These are phyloP conservation scores for Papilio aristodemus DNA, from an alignment of 1,140 invertebrate species.

Conservation along the genomic window DNA sequence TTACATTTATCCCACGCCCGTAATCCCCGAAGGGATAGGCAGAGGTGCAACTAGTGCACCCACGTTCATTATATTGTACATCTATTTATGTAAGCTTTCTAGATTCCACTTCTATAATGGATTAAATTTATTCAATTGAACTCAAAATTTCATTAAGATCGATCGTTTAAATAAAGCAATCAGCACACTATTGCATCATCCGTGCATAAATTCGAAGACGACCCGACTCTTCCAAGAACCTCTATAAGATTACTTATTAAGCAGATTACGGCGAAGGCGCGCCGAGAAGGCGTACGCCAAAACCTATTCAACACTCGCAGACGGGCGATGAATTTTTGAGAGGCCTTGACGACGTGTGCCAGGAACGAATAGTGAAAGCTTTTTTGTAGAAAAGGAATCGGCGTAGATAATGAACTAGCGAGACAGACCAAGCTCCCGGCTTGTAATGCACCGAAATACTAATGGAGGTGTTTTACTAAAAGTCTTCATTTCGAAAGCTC, in stretches of 20 bases:
- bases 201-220: conserved; percentile 23
- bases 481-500: conserved; percentile 10
- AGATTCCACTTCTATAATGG: neutral
- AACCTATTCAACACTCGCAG: conserved; percentile 64
- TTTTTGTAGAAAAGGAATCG: conserved; percentile 68
- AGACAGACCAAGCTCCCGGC: conserved; percentile 36
- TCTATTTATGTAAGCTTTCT: too few species aligned
- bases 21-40: too few species aligned
- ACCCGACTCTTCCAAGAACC: neutral
- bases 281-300: conserved; percentile 44
- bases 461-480: conserved; percentile 41
- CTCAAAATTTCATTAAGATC: neutral
- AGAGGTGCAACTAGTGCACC: too few species aligned
- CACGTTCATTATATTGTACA: too few species aligned
- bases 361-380: conserved; percentile 64
- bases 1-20: too few species aligned
- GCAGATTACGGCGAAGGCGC: conserved; percentile 49
- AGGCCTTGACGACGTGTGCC: conserved; percentile 68
- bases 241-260: conserved; percentile 56
- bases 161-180: neutral
- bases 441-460: conserved; percentile 36
- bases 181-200: neutral
- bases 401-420: conserved; percentile 66
- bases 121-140: neutral
- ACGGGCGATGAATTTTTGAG: conserved; percentile 77